Evolutionary conservation across 2,888 invertebrate genomes (phyloP), one percentile per base, ranked within the genome.

Genomic region (Drosophila percnosoma): DNA sequence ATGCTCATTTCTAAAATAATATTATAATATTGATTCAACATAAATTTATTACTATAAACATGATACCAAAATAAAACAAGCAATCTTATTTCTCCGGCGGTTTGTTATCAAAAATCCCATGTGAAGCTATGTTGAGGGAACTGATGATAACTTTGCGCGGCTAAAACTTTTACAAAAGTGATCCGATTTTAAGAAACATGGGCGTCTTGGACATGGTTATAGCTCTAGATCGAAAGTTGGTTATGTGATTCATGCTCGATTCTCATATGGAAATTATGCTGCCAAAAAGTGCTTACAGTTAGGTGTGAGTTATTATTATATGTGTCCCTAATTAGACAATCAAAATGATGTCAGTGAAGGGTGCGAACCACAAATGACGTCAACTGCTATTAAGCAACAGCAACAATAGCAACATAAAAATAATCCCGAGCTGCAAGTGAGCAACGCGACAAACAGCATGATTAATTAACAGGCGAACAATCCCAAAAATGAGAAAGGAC

Each of bases 401-500:
- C 62, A 54, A 49, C 65, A 62, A 33, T 29, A 60, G 64, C 27
- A 67, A 64, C 49, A 69, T 64, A 52, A 65, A 75, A 53, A 57
- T 85, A 85, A 73, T 75, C 80, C 80, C 65, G 64, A 58, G 63
- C 68, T 83, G 76, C 75, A 76, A 73, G 83, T 82, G 85, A 78
- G 75, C 71, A 72, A 68, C 60, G 61, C 58, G 74, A 68, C 81
- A 80, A 72, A 63, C 86, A 68, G 73, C 81, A 83, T 80, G 84
- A 85, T 85, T 85, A 85, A 85, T 85, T 83, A 81, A 81, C 81
- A 71, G 54, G 60, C 68, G 29, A 64, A 63, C 80, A 74, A 71
- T 61, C 74, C 66, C 64, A 54, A 61, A 80, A 76, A 40, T 18
- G 24, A 13, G n/a, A 31, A 57, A 49, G 61, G 61, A 51, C 49